Evolutionary conservation across 2,888 invertebrate species (phyloP).

Genomic region (Leucania comma): DNA sequence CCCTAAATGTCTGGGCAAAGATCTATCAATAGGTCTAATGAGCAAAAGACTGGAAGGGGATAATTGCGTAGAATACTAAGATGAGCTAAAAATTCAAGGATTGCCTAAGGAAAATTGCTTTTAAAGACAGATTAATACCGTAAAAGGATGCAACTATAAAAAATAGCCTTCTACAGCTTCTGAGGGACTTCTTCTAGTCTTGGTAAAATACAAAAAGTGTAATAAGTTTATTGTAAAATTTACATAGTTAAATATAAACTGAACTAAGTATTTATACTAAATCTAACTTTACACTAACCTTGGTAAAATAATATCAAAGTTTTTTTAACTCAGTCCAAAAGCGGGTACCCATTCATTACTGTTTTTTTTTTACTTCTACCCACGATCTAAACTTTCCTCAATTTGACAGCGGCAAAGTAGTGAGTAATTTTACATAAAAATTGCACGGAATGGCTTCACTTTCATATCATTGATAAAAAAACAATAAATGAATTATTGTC

Average conservation of each 20-base stretch:
- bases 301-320: too few species aligned
- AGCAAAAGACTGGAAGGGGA: background rate
- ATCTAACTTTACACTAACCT: too few species aligned
- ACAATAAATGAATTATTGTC: too few species aligned
- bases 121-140: background rate
- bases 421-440: too few species aligned
- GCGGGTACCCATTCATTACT: background rate
- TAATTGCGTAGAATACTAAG: background rate
- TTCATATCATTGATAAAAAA: too few species aligned
- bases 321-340: too few species aligned
- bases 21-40: too few species aligned
- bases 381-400: background rate
- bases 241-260: too few species aligned
- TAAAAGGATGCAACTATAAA: background rate
- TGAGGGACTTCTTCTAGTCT: background rate
- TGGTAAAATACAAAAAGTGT: background rate
- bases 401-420: too few species aligned
- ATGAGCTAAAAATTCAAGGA: slow-evolving; percentile 30
- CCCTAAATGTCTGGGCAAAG: background rate
- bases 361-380: background rate
- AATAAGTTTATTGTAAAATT: too few species aligned
- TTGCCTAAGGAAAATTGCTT: slow-evolving; percentile 30
- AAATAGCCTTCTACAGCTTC: background rate
- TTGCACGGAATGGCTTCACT: too few species aligned
- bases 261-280: too few species aligned